Percentiles rank a stretch among this genome's conserved stretches.
Conservation (phyloP, 2,888 invertebrate species). For the Anoplius nigerrimus region DNA sequence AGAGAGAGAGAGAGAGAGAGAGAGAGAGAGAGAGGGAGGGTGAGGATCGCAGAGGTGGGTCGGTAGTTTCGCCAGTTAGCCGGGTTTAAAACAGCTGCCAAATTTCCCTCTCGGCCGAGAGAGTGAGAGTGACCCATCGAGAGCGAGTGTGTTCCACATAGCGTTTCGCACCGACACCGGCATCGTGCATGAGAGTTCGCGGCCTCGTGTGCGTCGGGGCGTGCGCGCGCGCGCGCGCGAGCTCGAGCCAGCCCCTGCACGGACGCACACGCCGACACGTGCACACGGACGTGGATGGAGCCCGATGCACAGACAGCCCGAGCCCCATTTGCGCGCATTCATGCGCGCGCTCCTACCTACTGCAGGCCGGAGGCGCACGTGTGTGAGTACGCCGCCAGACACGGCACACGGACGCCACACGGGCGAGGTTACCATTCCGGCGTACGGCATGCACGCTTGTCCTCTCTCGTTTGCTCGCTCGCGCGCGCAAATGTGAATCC, state of each 20-base stretch:
- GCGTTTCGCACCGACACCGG: constrained; percentile 37
- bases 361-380: constrained; percentile 15
- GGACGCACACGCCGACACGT: background rate
- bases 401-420: background rate
- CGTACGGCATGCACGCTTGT: background rate
- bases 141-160: constrained; percentile 72
- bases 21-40: constrained; percentile 29
- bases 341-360: constrained; percentile 44
- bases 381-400: background rate
- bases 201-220: constrained; percentile 29
- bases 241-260: too few species aligned
- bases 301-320: background rate
- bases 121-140: constrained; percentile 74
- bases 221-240: constrained; percentile 9
- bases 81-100: constrained; percentile 74
- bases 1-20: constrained; percentile 37
- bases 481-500: background rate
- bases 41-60: constrained; percentile 41
- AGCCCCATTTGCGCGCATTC: constrained; percentile 46
- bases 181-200: background rate
- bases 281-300: background rate
- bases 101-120: constrained; percentile 74
- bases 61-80: constrained; percentile 69
- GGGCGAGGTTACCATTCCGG: too few species aligned
- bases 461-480: background rate